These are phyloP conservation scores for Drosophila nigrodunni DNA, from an alignment of 1,140 invertebrate species.

Conservation along the genomic window DNA sequence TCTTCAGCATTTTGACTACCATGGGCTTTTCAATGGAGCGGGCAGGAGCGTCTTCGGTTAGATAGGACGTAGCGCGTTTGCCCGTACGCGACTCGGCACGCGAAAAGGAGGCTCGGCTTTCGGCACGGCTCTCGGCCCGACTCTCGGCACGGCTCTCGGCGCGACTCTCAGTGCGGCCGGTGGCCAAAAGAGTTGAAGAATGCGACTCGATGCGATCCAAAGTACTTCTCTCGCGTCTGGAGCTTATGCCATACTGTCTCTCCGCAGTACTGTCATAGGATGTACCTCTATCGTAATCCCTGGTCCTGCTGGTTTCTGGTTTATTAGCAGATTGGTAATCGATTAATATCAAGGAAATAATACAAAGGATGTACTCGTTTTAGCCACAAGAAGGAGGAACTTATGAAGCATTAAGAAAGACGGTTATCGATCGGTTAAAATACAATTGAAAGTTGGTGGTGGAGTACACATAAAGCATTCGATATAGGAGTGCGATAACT, in stretches of 20 bases:
- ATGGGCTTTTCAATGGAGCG: constrained; percentile 85
- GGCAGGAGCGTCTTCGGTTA: constrained; percentile 58
- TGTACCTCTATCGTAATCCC: constrained; percentile 72
- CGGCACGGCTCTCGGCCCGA: constrained; percentile 63
- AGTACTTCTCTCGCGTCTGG: constrained; percentile 61
- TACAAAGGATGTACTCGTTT: not conserved
- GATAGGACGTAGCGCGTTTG: constrained; percentile 58
- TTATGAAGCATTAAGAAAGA: constrained; percentile 2
- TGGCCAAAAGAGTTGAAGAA: constrained; percentile 50
- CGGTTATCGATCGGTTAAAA: constrained; percentile 1
- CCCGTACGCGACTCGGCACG: constrained; percentile 61
- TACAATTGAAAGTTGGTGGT: constrained; percentile 8
- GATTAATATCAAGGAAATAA: not conserved
- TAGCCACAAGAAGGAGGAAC: constrained; percentile 11
- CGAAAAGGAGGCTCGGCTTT: constrained; percentile 66
- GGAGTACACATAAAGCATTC: constrained; percentile 11
- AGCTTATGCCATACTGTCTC: constrained; percentile 66
- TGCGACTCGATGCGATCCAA: constrained; percentile 64
- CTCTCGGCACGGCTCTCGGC: constrained; percentile 60
- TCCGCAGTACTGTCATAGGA: constrained; percentile 73
- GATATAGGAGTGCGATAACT: constrained; percentile 3
- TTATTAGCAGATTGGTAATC: not conserved
- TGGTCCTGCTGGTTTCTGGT: constrained; percentile 42
- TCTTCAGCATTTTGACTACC: constrained; percentile 90
- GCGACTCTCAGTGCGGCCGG: constrained; percentile 65